Evolutionary conservation across 2,797 vertebrate species (phyloP).

Genomic region (Danio jaintianensis): DNA sequence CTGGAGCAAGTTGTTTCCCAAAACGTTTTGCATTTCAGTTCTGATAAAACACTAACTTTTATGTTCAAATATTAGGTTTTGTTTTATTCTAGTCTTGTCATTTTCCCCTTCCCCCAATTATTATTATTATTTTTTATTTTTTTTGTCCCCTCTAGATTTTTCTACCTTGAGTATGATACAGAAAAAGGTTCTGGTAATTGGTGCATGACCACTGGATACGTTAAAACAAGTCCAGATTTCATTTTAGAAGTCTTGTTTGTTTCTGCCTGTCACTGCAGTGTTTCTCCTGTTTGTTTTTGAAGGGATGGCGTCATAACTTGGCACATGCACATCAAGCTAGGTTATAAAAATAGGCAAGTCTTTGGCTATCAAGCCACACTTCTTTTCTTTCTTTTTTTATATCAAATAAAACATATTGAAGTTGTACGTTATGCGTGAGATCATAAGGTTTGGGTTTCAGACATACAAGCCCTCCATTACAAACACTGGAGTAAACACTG

Average conservation of each 20-base stretch:
- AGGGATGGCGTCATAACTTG: constrained; percentile 21
- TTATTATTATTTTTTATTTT: neutral
- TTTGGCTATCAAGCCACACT: neutral
- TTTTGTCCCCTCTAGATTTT: neutral
- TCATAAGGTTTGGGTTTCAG: neutral
- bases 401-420: neutral
- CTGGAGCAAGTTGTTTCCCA: constrained; percentile 24
- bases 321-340: constrained; percentile 29
- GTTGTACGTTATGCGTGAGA: constrained; percentile 7
- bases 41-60: constrained; percentile 59
- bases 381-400: neutral
- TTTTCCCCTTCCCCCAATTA: neutral
- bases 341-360: neutral
- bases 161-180: constrained; percentile 14
- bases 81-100: constrained; percentile 35
- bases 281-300: constrained; percentile 45
- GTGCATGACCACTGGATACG: constrained; percentile 50
- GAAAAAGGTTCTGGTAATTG: constrained; percentile 39
- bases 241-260: constrained; percentile 44
- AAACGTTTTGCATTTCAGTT: constrained; percentile 49
- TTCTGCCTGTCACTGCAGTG: constrained; percentile 42
- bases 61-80: constrained; percentile 58
- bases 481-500: constrained; percentile 79
- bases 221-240: constrained; percentile 45
- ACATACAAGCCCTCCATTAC: constrained; percentile 20